These are phyloP conservation scores for Lepisosteus osseus DNA, from an alignment of 2,113 vertebrate genomes.

Conservation along the genomic window DNA sequence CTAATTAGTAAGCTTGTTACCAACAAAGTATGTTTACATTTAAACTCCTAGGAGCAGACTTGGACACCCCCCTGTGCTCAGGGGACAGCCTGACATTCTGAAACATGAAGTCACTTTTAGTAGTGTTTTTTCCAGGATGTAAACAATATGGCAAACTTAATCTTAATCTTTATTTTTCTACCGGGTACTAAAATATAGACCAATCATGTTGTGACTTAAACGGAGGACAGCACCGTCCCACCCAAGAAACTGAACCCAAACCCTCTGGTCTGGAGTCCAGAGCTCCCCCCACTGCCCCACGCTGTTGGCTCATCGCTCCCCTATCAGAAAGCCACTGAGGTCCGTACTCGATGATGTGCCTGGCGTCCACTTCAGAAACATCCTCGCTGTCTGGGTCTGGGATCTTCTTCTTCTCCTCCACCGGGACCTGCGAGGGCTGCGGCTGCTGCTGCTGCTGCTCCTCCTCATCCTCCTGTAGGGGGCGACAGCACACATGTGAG, in stretches of 20 bases:
- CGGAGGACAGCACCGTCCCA: background rate
- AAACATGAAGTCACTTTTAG: too few species aligned
- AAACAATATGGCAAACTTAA: too few species aligned
- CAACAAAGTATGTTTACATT: too few species aligned
- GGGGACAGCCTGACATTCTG: too few species aligned
- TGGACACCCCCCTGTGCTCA: too few species aligned
- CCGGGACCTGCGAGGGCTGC: slow-evolving; percentile 49
- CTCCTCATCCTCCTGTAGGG: slow-evolving; percentile 79
- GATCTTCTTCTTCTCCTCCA: slow-evolving; percentile 91
- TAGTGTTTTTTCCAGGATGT: too few species aligned
- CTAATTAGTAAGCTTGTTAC: too few species aligned
- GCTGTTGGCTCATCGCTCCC: too few species aligned
- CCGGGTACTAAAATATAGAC: too few species aligned
- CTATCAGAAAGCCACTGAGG: background rate
- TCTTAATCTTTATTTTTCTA: too few species aligned
- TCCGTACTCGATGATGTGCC: slow-evolving; percentile 88
- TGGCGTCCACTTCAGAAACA: slow-evolving; percentile 82
- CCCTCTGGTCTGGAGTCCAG: background rate
- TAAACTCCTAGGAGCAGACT: too few species aligned
- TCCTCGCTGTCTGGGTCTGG: slow-evolving; percentile 88
- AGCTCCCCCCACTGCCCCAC: too few species aligned
- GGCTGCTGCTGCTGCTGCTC: slow-evolving; percentile 51
- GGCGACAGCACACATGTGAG: background rate
- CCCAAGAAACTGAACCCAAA: background rate
- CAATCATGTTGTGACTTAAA: background rate